Evolutionary conservation across 2,888 invertebrate genomes (phyloP), one percentile per base, ranked within the genome.

Genomic region (Drosophila anceps): DNA sequence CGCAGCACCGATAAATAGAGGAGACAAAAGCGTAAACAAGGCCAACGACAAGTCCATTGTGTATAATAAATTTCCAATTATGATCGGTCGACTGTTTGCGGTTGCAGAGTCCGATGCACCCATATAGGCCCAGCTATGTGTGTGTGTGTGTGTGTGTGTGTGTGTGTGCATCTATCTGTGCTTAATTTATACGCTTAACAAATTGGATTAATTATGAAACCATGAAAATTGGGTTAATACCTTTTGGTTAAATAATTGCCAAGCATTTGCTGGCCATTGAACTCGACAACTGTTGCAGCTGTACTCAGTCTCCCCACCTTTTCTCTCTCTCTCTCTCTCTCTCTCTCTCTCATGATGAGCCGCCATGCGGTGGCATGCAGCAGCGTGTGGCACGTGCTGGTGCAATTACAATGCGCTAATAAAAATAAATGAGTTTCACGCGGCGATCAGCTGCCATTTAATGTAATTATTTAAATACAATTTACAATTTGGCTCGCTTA

Each of bases 121-220:
- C 35, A 41, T 43, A 18, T 33, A 20, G 10, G 24, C 43, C 9
- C 33, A 1, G 13, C 6, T 24, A 8, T 24, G 9, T 9, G 4
- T 5, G 8, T 6, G 6, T 20, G 6, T 7, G 2, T 12, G 10
- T 7, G 0, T 10, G 3, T 27, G 12, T 3, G 12, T 37, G 10
- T 7, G 24, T 10, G 27, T 27, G 7, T 37, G 37, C 10, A 24
- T 53, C 37, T 54, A 35, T 54, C 54, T 54, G 54, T 54, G 54
- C 18, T 54, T 76, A 75, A 82, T 76, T 62, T 84, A 79, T 88
- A 80, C 74, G 76, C 61, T 69, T 65, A 73, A 66, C 89, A 86
- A 91, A 91, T 91, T 88, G 89, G 82, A 88, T 91, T 88, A 91
- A 91, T 88, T 84, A 84, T 84, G 87, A 76, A 84, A 76, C 82